Base-by-base conservation (phyloP, 2,797 vertebrate species). In the Parotocinclus haroldoi region DNA sequence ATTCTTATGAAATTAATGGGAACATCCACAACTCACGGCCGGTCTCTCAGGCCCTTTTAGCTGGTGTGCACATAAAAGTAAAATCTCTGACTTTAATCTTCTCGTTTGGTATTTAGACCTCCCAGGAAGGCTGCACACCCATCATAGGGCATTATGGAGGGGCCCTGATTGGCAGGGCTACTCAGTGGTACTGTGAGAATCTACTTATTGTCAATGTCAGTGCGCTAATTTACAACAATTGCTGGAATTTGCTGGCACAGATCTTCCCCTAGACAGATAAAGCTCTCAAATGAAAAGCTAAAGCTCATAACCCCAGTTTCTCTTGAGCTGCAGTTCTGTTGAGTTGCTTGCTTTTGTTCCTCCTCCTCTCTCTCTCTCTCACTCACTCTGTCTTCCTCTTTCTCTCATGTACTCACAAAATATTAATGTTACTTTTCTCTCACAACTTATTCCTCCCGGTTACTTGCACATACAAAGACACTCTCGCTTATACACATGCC, bases 51-150 rank as follows among this genome's bases (percentile, higher is more conserved):
- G 83, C 80, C 81, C 82, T 58, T 70, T 81, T 83, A 87, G 74
- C 58, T 45, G 71, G 75, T 79, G 69, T 66, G 78, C 82, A 85
- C 83, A 76, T 86, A 79, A 74, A 73, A 84, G 84, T 86, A 81
- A 89, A 85, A 89, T 88, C 82, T 87, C 64, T 68, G 82, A 69
- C 84, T 82, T 85, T 90, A 86, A 89, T 89, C 86, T 80, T 83
- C 83, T 68, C 76, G 69, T 80, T 76, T 82, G 85, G 84, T 85
- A 85, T 89, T 87, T 69, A 66, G 87, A 86, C 87, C 85, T 85
- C 88, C 87, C 81, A 78, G 79, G 77, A 59, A 66, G 76, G 66
- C 77, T 74, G 58, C 27, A 46, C 72, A 76, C 63, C 45, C 72
- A 84, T 80, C 81, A 80, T 77, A 76, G 68, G 58, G 71, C 80